Conservation (phyloP, 2,888 invertebrate genomes). For the Phlogophora meticulosa region DNA sequence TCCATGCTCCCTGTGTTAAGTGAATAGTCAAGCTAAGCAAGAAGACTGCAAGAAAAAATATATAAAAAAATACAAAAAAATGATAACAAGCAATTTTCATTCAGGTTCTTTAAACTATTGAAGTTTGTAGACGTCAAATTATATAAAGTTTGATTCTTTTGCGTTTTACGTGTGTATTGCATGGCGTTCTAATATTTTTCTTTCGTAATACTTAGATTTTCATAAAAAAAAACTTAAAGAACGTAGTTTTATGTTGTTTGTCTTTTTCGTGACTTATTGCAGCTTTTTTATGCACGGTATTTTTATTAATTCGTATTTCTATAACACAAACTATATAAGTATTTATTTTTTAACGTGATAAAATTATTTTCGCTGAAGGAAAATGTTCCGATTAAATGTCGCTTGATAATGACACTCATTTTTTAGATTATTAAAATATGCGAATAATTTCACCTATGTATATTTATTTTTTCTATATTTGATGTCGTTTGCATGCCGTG, state of each 20-base stretch:
- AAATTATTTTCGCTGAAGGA: slow-evolving; percentile 61
- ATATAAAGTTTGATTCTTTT: slow-evolving; percentile 55
- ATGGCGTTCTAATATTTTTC: slow-evolving; percentile 55
- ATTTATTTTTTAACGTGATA: neutral
- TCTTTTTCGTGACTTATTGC: slow-evolving; percentile 6
- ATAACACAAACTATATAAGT: neutral
- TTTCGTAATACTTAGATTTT: neutral
- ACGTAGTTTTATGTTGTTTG: neutral
- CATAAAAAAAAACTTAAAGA: neutral
- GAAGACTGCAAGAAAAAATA: slow-evolving; percentile 88
- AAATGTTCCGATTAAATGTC: slow-evolving; percentile 46
- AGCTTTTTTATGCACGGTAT: slow-evolving; percentile 45
- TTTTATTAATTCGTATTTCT: neutral
- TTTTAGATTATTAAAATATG: neutral
- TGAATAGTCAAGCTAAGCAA: slow-evolving; percentile 92
- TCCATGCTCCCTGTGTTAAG: slow-evolving; percentile 96
- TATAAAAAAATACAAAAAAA: slow-evolving; percentile 70
- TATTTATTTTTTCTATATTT: slow-evolving; percentile 18
- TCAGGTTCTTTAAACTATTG: slow-evolving; percentile 84
- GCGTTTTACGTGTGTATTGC: slow-evolving; percentile 64
- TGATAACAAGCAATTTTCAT: slow-evolving; percentile 76
- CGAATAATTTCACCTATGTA: neutral
- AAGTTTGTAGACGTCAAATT: slow-evolving; percentile 79
- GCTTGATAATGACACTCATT: slow-evolving; percentile 24
- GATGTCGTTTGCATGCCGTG: slow-evolving; percentile 58